Base-by-base conservation (phyloP, 2,113 vertebrate genomes). In the Aegotheles bennettii region DNA sequence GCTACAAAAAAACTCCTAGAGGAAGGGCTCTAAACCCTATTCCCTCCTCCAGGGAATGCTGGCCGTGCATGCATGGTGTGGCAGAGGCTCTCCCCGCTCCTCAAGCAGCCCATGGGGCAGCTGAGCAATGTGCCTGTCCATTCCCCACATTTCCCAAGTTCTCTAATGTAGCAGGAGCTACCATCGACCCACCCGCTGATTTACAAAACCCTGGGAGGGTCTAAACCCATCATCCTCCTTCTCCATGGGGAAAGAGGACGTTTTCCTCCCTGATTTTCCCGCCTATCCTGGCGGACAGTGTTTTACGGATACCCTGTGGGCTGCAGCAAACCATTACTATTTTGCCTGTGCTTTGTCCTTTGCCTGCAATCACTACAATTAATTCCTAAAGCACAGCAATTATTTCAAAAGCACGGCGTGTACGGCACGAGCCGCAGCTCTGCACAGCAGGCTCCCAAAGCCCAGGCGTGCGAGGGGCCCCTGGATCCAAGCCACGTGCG, bases 61-160 rank as follows among this genome's bases (percentile, higher is more conserved):
- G 2, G 33, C 16, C 6, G 0, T 2, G 21, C 3, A 1, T 5
- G 8, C 10, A 5, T 3, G 2, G 2, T 6, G 31, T 12, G 9
- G 47, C 51, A 42, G 70, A 64, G 29, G 24, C 50, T 16, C 2
- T 0, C 28, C 15, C 31, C 24, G 48, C 50, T 64, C 36, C 69
- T 76, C 38, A 35, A n/a, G 82, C 16, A 51, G 7, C 15, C 35
- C 26, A 12, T 13, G 23, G 47, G 12, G 9, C 50, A 6, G 43
- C 26, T 31, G 13, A 36, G 42, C 50, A 29, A 53, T 21, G 7
- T 2, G 1, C 24, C 13, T 0, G 0, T 15, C 6, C 3, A 10
- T 21, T 14, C 12, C 36, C 26, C 11, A 12, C 10, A 2, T 51
- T 70, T 81, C 45, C 78, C 76, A 76, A 68, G 17, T 38, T 76